Conservation (phyloP, 2,113 vertebrate genomes). For the Thermophis baileyi region DNA sequence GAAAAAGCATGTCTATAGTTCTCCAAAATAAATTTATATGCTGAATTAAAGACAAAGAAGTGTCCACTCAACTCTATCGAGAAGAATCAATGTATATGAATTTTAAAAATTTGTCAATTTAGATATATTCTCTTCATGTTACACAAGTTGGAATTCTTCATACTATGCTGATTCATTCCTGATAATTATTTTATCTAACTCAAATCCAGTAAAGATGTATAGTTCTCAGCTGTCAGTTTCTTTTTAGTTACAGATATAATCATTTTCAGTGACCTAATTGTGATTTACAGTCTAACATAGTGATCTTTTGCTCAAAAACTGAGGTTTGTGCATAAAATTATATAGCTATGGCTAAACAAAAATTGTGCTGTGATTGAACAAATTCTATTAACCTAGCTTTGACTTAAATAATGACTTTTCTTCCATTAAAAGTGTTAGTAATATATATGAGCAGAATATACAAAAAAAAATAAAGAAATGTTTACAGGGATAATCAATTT, state of each 20-base stretch:
- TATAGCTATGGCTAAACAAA: conserved; percentile 14
- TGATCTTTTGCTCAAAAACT: conserved; percentile 1
- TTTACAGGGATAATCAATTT: conserved; percentile 52
- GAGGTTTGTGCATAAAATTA: neutral
- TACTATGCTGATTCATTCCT: conserved; percentile 7
- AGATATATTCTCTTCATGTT: neutral
- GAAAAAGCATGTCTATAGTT: neutral
- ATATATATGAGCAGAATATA: conserved; percentile 15
- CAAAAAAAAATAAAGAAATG: conserved; percentile 26
- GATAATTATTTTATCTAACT: neutral
- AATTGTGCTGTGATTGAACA: neutral
- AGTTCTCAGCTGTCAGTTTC: neutral
- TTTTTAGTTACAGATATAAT: neutral
- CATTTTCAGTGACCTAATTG: neutral
- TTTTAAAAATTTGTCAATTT: neutral
- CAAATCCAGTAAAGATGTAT: neutral
- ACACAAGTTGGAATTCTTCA: conserved; percentile 11
- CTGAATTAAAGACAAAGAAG: neutral
- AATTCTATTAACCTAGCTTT: conserved; percentile 27
- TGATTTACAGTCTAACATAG: neutral
- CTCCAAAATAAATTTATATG: neutral
- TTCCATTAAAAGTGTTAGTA: conserved; percentile 34
- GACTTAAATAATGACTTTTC: conserved; percentile 25
- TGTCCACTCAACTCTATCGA: neutral
- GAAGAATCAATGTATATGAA: neutral